phyloP scores from a whole-genome alignment of 1,140 invertebrate species.

The Drosophila persimilis region DNA sequence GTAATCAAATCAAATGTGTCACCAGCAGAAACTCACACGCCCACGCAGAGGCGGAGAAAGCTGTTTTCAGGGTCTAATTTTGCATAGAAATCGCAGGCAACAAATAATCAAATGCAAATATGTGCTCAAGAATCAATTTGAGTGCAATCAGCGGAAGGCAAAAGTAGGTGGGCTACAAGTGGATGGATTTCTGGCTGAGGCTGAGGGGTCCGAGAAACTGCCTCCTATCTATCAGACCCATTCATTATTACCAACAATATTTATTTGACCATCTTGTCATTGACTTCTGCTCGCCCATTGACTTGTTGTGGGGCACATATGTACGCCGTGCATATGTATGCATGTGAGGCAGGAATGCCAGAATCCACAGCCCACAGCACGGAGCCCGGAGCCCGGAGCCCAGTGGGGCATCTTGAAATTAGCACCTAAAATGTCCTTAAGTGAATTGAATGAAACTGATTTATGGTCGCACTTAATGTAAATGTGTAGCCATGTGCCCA shows the following conservation, averaged over 20 bases:
- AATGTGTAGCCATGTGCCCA: conserved; percentile 54
- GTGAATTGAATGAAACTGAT: conserved; percentile 79
- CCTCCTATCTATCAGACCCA: conserved; percentile 1
- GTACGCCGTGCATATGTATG: neutral
- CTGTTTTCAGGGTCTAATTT: conserved; percentile 57
- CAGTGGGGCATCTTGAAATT: conserved; percentile 44
- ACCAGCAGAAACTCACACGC: conserved; percentile 46
- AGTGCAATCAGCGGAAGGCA: conserved; percentile 65
- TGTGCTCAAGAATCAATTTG: conserved; percentile 75
- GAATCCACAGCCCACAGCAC: neutral
- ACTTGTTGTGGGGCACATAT: conserved; percentile 12
- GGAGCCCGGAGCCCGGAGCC: neutral
- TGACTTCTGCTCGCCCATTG: conserved; percentile 13
- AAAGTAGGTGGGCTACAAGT: conserved; percentile 15
- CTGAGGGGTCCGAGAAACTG: neutral
- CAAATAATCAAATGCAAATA: conserved; percentile 81
- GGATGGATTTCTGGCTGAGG: conserved; percentile 1
- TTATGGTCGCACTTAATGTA: conserved; percentile 78
- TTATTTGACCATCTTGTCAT: conserved; percentile 51
- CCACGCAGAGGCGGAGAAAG: conserved; percentile 27
- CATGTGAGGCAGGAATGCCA: no score
- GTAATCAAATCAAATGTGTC: conserved; percentile 76
- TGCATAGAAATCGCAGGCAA: conserved; percentile 75
- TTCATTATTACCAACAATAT: conserved; percentile 25
- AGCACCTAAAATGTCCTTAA: conserved; percentile 66